Evolutionary conservation across 1,140 invertebrate species (phyloP).

Genomic region (Coboldia fuscipes): DNA sequence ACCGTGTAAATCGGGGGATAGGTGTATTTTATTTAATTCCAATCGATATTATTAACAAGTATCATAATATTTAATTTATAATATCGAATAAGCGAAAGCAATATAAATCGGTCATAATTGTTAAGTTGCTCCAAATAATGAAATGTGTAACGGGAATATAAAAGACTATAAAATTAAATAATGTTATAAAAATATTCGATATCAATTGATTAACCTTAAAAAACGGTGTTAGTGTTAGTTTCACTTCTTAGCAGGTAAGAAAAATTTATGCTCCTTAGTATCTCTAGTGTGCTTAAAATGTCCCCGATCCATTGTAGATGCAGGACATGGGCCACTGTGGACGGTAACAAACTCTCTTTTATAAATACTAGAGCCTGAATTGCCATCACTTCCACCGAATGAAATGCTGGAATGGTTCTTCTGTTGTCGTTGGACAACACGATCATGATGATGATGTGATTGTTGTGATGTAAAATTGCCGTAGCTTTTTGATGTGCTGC

Average conservation of each 20-base stretch:
- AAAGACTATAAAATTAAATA: too few species aligned
- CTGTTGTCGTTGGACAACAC: constrained; percentile 27
- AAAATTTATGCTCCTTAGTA: constrained; percentile 63
- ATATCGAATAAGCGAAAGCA: too few species aligned
- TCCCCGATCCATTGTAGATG: constrained; percentile 44
- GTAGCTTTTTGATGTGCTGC: constrained; percentile 38
- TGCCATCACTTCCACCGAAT: constrained; percentile 41
- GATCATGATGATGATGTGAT: constrained; percentile 22
- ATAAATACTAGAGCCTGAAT: constrained; percentile 36
- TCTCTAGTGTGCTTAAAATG: constrained; percentile 63
- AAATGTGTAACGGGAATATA: too few species aligned
- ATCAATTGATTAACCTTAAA: too few species aligned
- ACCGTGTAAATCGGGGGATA: too few species aligned
- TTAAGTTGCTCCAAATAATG: too few species aligned
- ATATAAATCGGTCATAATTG: too few species aligned
- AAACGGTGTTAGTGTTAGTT: too few species aligned
- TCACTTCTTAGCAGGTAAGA: constrained; percentile 31
- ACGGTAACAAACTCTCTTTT: constrained; percentile 51
- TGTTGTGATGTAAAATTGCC: constrained; percentile 37
- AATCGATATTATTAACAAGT: too few species aligned
- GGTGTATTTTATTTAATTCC: too few species aligned
- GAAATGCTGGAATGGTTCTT: constrained; percentile 49
- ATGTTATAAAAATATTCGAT: too few species aligned
- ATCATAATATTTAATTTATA: too few species aligned
- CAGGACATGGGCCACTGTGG: constrained; percentile 49